Conservation (phyloP, 2,888 invertebrate species). For the Oxystoma pomonae region DNA sequence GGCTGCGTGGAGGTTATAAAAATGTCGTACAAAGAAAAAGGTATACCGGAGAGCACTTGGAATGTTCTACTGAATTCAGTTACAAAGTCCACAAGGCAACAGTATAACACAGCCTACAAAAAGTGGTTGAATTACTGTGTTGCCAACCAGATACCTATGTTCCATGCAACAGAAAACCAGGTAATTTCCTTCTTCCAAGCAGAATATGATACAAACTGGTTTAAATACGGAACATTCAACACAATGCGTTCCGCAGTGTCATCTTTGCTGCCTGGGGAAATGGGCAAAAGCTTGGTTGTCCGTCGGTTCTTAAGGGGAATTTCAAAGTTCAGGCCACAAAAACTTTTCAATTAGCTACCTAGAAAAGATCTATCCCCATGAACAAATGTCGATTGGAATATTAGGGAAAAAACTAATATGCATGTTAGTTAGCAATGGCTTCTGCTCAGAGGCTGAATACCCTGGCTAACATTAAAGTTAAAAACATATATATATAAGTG, state of each 20-base stretch:
- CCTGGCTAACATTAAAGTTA: too few species aligned
- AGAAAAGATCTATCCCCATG: background rate
- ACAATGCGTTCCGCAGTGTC: conserved; percentile 7
- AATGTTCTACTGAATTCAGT: too few species aligned
- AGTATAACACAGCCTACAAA: too few species aligned
- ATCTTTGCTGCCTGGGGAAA: background rate
- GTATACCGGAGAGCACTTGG: background rate
- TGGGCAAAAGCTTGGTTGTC: background rate
- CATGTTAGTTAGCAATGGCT: background rate
- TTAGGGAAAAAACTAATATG: background rate
- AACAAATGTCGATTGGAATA: background rate
- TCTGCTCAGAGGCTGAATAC: background rate
- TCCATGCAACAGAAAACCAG: background rate
- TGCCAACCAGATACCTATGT: background rate
- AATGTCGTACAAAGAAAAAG: background rate
- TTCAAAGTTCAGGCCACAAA: background rate
- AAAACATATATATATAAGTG: too few species aligned
- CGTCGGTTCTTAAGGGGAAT: conserved; percentile 18
- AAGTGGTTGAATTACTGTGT: too few species aligned
- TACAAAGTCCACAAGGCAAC: too few species aligned
- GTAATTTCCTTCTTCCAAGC: background rate
- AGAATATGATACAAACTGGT: background rate
- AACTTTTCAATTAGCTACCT: background rate
- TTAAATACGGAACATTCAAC: conserved; percentile 10
- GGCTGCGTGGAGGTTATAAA: background rate